These are phyloP conservation scores for Mayetiola destructor DNA, from an alignment of 2,888 invertebrate genomes.

Conservation along the genomic window DNA sequence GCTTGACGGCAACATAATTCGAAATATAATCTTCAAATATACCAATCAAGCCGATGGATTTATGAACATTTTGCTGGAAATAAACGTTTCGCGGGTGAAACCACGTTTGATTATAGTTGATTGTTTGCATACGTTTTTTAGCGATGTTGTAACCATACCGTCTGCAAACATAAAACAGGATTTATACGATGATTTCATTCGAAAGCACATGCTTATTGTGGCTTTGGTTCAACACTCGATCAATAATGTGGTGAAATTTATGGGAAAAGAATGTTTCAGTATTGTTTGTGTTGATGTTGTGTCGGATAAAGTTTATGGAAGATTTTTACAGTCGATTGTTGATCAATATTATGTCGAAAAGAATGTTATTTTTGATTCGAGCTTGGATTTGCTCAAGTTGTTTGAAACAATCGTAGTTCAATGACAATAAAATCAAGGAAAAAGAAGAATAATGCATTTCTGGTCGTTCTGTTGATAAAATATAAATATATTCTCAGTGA, in stretches of 20 bases:
- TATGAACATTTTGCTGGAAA: background rate
- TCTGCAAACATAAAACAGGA: background rate
- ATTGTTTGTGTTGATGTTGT: background rate
- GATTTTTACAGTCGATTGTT: background rate
- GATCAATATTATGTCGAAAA: background rate
- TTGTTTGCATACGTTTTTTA: background rate
- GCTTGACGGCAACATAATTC: background rate
- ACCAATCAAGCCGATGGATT: background rate
- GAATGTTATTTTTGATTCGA: background rate
- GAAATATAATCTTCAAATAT: background rate
- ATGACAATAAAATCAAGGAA: too few relatives aligned
- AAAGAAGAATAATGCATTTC: too few relatives aligned
- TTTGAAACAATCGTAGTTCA: too few relatives aligned
- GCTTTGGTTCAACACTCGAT: background rate
- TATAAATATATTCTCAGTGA: background rate
- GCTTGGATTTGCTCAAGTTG: background rate
- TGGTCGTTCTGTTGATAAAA: background rate
- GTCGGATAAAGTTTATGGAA: background rate
- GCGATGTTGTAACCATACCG: background rate
- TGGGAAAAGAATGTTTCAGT: background rate
- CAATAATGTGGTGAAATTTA: background rate
- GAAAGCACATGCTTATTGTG: background rate
- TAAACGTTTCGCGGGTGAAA: background rate
- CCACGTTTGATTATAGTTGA: background rate
- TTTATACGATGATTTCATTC: background rate